Base-by-base conservation (phyloP, 2,888 invertebrate genomes). In the Oscheius sp. region DNA sequence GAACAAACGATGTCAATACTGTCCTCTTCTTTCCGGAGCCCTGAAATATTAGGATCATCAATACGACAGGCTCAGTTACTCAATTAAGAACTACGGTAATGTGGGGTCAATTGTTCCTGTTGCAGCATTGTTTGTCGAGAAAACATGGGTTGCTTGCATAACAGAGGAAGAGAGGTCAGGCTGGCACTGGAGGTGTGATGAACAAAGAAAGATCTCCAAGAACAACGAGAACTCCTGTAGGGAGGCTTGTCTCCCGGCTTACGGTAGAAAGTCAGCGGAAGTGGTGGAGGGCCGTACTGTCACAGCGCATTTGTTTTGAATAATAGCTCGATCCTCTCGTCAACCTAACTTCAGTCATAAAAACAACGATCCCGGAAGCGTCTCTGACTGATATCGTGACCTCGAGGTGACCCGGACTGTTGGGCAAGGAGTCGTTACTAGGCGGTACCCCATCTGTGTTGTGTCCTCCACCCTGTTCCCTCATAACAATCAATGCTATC, bases 401-500 rank as follows among this genome's bases (percentile, higher is more conserved):
- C 49, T 49, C n/a, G 21, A 25, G 21, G 55, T 55, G 55, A 55
- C 55, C 55, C 21, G 13, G 21, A 55, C 23, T 55, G 55, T 55
- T 18, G 23, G 21, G 21, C 3, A 25, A 49, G 49, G 49, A 49
- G 49, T 18, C n/a, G 49, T 25, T n/a, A 49, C 5, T 49, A 49
- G 55, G 25, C 55, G 12, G 21, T 55, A 25, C 21, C 21, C 25
- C 55, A 55, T 25, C 2, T 13, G 29, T 61, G 41, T 61, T 45
- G 35, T 43, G 18, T n/a, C 61, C 61, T 61, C 61, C 41, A 61
- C 61, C 61, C 12, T 43, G 23, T n/a, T 61, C 43, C 61, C 61
- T 61, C 61, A 61, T 61, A 21, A 61, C 61, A 69, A 69, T 69
- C 69, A 56, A 69, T 69, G 69, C 56, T 69, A 69, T 69, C 69